Evolutionary conservation across 2,888 invertebrate genomes (phyloP).

Genomic region (Acleris laterana): DNA sequence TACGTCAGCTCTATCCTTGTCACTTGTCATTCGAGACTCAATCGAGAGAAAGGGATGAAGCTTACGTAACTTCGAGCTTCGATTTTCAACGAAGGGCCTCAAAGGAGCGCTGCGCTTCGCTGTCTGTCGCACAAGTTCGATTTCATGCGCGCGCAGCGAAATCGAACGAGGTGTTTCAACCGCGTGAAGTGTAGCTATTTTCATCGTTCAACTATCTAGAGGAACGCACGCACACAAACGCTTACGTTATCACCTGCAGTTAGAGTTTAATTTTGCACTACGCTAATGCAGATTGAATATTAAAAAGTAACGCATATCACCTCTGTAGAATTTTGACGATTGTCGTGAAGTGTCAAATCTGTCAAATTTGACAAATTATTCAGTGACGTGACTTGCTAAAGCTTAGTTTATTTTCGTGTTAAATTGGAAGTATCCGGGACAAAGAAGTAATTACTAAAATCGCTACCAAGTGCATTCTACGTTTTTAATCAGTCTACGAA

Average conservation of each 20-base stretch:
- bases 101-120: too few species aligned
- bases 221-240: background rate
- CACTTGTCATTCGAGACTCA: too few species aligned
- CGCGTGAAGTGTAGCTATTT: background rate
- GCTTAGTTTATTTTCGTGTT: constrained; percentile 17
- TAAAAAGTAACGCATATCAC: background rate
- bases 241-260: fast-evolving
- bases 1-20: too few species aligned
- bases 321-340: background rate
- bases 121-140: background rate
- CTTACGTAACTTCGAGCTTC: too few species aligned
- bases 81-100: too few species aligned
- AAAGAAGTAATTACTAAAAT: background rate
- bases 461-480: background rate
- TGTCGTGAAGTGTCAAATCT: constrained; percentile 12
- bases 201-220: background rate
- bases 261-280: background rate
- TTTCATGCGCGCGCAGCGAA: constrained; percentile 32
- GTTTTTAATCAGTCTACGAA: background rate
- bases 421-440: background rate
- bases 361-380: too few species aligned
- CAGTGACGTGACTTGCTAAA: constrained; percentile 26
- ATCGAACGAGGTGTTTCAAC: background rate
- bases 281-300: too few species aligned
- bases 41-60: too few species aligned